Evolutionary conservation across 2,888 invertebrate species (phyloP), one percentile per base, ranked within the genome.

Genomic region (Pandemis heparana): DNA sequence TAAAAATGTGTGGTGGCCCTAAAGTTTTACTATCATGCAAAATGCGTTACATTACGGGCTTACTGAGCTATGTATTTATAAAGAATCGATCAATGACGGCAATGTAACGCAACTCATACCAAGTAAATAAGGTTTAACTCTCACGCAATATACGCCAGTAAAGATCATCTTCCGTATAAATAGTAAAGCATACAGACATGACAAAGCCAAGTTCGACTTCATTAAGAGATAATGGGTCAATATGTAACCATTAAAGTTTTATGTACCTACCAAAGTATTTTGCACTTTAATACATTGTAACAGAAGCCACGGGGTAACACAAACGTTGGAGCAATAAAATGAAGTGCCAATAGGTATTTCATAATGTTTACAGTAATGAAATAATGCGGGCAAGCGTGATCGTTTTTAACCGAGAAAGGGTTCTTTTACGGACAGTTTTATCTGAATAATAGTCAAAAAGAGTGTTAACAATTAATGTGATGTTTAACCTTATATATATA

Each of bases 191-290:
- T 60, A 74, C 74, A 74, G 74, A 74, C 74, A 74, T 74, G 74
- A 74, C 70, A 74, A 74, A 74, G 69, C 69, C 43, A 61, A 70
- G 60, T 65, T 74, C 16, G 53, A 61, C 60, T 74, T 74, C 74
- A 74, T 74, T 74, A 74, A 74, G 69, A 53, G 61, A 65, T 74
- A 74, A 65, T 70, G 60, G 70, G 74, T 74, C 74, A 74, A 74
- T 74, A 74, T 74, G 74, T 74, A 70, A 65, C 69, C 70, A 65
- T 70, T 70, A 70, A 74, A 69, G 69, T 70, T 64, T 66, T 73
- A 64, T 64, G 64, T 51, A 65, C 61, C 32, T 38, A 43, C 12
- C 23, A 32, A 32, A 9, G 5, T 32, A 65, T 65, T 53, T n/a
- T 64, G 60, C 10, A 53, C 60, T 43, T 18, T 70, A 18, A 0